Evolutionary conservation across 2,113 vertebrate species (phyloP).

Genomic region (Leucosticte australis): DNA sequence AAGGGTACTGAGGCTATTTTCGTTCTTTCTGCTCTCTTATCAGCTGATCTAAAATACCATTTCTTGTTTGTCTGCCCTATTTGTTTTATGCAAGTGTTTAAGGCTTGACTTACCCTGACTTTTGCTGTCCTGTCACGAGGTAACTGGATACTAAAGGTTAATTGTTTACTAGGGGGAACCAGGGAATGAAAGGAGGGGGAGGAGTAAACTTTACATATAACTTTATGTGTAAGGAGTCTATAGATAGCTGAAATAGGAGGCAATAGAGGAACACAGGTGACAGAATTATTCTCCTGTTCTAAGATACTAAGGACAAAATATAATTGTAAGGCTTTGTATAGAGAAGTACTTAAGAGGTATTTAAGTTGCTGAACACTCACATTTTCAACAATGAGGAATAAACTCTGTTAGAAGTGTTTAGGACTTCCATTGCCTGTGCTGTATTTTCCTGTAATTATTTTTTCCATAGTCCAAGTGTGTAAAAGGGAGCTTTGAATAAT

Average conservation of each 20-base stretch:
- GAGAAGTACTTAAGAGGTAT: background rate
- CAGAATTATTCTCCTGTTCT: background rate
- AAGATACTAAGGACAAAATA: background rate
- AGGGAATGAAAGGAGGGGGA: background rate
- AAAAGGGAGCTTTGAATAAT: background rate
- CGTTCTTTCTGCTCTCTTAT: background rate
- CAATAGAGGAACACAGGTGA: background rate
- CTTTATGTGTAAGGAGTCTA: background rate
- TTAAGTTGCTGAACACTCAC: background rate
- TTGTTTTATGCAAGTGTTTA: slow-evolving; percentile 30
- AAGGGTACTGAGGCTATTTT: background rate
- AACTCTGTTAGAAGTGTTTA: background rate
- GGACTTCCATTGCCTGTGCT: background rate
- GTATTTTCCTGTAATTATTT: background rate
- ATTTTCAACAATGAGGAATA: background rate
- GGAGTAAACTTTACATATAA: slow-evolving; percentile 8
- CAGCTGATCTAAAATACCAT: slow-evolving; percentile 31
- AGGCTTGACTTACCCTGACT: slow-evolving; percentile 38
- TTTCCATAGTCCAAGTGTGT: background rate
- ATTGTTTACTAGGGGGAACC: background rate
- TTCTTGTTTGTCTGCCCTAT: slow-evolving; percentile 33
- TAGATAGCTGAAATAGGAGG: background rate
- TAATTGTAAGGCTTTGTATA: background rate
- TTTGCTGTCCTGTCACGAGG: slow-evolving; percentile 6
- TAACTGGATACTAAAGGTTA: slow-evolving; percentile 43